Conservation (phyloP, 2,797 vertebrate genomes). For the Brachyalestes nurse region DNA sequence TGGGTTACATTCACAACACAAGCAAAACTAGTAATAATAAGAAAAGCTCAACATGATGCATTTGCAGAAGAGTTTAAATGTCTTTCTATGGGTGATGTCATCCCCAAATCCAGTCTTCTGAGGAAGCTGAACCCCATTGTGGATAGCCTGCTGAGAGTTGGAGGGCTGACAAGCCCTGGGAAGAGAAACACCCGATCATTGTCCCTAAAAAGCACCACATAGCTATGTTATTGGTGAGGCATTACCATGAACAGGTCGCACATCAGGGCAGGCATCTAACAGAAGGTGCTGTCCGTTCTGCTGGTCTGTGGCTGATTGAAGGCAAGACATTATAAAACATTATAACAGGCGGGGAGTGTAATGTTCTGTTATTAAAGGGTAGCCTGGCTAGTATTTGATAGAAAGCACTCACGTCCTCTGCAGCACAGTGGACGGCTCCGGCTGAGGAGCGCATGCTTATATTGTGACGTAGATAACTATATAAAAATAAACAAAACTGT, state of each 20-base stretch:
- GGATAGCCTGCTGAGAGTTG: neutral
- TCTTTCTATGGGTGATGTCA: constrained; percentile 11
- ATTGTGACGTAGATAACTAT: too few relatives aligned
- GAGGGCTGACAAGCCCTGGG: neutral
- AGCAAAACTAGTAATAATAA: constrained; percentile 22
- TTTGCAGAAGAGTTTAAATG: constrained; percentile 29
- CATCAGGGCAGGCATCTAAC: neutral
- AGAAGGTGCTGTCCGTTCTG: neutral
- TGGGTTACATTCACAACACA: too few relatives aligned
- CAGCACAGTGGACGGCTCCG: too few relatives aligned
- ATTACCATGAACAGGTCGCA: neutral
- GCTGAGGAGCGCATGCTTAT: too few relatives aligned
- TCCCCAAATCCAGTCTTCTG: constrained; percentile 25
- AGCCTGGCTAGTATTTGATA: too few relatives aligned
- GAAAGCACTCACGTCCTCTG: too few relatives aligned
- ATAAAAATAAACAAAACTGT: too few relatives aligned
- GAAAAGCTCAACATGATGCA: constrained; percentile 15
- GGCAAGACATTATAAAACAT: too few relatives aligned
- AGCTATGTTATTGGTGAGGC: neutral
- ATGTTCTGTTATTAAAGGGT: too few relatives aligned
- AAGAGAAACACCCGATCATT: neutral
- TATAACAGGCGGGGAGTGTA: too few relatives aligned
- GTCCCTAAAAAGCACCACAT: neutral
- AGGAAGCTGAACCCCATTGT: constrained; percentile 13
- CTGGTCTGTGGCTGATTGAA: neutral